Conservation (phyloP, 2,113 vertebrate species). For the Otis tarda region DNA sequence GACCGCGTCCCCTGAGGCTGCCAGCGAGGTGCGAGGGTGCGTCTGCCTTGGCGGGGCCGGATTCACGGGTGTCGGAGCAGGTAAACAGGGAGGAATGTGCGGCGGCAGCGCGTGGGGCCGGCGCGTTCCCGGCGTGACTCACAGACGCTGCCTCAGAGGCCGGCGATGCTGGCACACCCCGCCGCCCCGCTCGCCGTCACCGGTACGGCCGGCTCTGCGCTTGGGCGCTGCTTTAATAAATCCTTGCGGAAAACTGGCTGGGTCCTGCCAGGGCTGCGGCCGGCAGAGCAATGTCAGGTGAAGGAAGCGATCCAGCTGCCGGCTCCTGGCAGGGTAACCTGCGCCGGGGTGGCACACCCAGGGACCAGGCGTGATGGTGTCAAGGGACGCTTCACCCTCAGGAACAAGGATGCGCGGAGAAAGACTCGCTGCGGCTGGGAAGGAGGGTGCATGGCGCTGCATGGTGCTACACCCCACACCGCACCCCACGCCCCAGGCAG, state of each 20-base stretch:
- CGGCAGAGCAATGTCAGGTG: not conserved
- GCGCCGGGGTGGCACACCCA: accelerated
- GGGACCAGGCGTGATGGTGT: accelerated
- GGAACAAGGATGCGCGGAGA: accelerated
- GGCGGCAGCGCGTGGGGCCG: not conserved
- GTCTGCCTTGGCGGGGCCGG: not conserved
- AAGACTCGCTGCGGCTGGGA: accelerated
- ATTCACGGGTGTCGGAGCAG: not conserved
- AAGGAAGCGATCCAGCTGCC: not conserved
- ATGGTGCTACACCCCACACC: not conserved
- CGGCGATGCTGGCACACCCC: not conserved
- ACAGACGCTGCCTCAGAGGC: not conserved
- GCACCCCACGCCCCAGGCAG: not conserved
- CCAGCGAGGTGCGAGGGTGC: not conserved
- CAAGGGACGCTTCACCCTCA: not conserved
- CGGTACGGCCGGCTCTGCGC: accelerated
- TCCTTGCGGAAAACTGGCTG: not conserved
- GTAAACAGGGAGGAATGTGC: slow-evolving; percentile 31
- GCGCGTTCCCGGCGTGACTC: slow-evolving; percentile 12
- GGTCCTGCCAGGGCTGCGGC: not conserved
- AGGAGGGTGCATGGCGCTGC: not conserved
- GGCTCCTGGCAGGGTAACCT: not conserved
- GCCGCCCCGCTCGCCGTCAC: not conserved
- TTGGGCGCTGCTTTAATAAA: not conserved
- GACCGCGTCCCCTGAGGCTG: too few species aligned